Percentiles rank a stretch among this genome's conserved stretches.
These are phyloP conservation scores for Tuberolachnus salignus DNA, from an alignment of 2,888 invertebrate species.

Conservation along the genomic window DNA sequence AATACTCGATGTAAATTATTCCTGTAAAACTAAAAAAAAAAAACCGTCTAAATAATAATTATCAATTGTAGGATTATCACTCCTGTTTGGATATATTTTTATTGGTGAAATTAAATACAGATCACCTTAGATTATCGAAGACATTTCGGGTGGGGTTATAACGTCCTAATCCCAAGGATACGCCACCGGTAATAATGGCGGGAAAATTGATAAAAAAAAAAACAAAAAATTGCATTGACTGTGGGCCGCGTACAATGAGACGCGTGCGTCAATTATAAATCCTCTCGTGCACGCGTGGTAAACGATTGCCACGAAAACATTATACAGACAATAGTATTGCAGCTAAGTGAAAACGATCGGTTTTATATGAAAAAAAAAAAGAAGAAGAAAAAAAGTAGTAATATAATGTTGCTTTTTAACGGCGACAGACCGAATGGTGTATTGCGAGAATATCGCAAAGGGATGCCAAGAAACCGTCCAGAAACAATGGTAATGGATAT, in stretches of 20 bases:
- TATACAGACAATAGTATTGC: neutral
- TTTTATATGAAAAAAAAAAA: neutral
- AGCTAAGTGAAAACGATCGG: neutral
- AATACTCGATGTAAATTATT: too few species aligned
- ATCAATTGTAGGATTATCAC: too few species aligned
- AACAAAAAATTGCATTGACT: neutral
- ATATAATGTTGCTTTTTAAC: constrained; percentile 13
- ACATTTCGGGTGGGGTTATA: too few species aligned
- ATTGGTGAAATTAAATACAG: too few species aligned
- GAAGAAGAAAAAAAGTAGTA: too few species aligned
- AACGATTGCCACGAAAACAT: neutral
- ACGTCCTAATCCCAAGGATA: too few species aligned
- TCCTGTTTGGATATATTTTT: too few species aligned
- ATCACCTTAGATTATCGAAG: too few species aligned
- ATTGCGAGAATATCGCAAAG: neutral
- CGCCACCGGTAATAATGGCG: too few species aligned
- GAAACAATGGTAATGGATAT: constrained; percentile 22
- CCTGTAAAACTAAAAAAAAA: too few species aligned
- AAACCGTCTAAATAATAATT: too few species aligned
- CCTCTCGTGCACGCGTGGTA: neutral
- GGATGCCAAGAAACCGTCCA: constrained; percentile 40
- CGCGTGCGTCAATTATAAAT: neutral
- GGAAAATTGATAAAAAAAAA: neutral
- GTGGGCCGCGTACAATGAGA: neutral
- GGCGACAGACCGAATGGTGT: constrained; percentile 3